Evolutionary conservation across 1,140 invertebrate species (phyloP).

Genomic region (Calephelis virginiensis): DNA sequence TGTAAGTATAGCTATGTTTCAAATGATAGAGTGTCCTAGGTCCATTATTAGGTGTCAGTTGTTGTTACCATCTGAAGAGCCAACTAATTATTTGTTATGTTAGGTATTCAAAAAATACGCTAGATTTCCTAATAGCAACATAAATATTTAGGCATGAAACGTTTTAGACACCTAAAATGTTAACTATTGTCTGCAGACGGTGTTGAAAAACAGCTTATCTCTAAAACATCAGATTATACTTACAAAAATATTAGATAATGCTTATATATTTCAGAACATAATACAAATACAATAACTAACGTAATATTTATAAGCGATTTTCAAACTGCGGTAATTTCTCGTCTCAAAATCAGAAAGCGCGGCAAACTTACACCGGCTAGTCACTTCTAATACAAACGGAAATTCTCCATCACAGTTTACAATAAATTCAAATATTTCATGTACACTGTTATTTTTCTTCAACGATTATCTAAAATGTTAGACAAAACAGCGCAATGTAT

Average conservation of each 20-base stretch:
- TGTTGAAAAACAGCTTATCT: neutral
- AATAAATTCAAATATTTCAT: conserved; percentile 31
- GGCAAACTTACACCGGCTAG: conserved; percentile 56
- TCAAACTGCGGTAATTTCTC: conserved; percentile 56
- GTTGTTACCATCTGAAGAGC: no score
- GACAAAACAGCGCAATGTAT: conserved; percentile 41
- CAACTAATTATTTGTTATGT: no score
- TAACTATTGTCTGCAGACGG: no score
- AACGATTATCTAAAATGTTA: conserved; percentile 22
- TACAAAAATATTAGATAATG: neutral
- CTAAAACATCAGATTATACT: neutral
- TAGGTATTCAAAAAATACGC: no score
- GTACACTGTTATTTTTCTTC: conserved; percentile 27
- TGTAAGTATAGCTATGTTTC: no score
- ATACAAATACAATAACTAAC: conserved; percentile 57
- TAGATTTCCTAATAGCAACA: no score
- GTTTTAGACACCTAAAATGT: no score
- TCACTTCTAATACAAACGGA: conserved; percentile 23
- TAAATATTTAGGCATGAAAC: no score
- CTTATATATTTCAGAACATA: conserved; percentile 1
- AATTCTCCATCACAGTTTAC: conserved; percentile 20
- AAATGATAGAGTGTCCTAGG: no score
- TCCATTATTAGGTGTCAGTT: no score
- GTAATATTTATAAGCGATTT: conserved; percentile 9
- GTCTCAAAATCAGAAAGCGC: conserved; percentile 75